Base-by-base conservation (phyloP, 2,113 vertebrate genomes). In the Ceratotherium simum region DNA sequence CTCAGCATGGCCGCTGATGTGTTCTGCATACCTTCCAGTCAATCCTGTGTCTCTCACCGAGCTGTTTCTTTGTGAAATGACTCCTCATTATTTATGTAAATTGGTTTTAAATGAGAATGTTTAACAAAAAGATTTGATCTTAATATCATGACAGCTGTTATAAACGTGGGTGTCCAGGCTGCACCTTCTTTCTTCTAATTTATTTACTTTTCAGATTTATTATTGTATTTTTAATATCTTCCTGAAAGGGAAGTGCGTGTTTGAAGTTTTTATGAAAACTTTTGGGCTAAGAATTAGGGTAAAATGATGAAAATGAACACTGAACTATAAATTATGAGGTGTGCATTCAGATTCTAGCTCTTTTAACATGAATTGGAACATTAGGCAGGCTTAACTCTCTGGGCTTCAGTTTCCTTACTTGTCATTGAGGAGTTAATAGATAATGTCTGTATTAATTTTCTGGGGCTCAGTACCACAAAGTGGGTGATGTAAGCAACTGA, bases 31-130 rank as follows among this genome's bases (percentile, higher is more conserved):
- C 96, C 96, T 98, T 97, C 90, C 92, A 95, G 95, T 86, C 92
- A 96, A 96, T 93, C 91, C 72, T 90, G 60, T 98, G 98, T 98
- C 96, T 98, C 95, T 96, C 95, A 80, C 85, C 56, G 84, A 98
- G 91, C 5, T 3, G 0, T 0, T 86, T 97, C 86, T 98, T 97
- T 97, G 96, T 98, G 97, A 98, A 98, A 98, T 97, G 92, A 97
- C 56, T 86, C 79, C 90, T 98, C 82, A 69, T 97, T 98, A 97
- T 98, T 98, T 98, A 98, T 98, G 98, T 85, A 98, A 98, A 98
- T 98, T 98, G 97, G 73, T 97, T 99, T 99, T 98, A 98, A 98
- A 98, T 98, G 98, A 98, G 98, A 98, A 98, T 98, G 88, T 98
- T 97, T 98, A 98, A 97, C 0, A 25, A 94, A 98, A 98, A 95